These are phyloP conservation scores for Aleadryas rufinucha DNA, from an alignment of 2,113 vertebrate species.

Conservation along the genomic window DNA sequence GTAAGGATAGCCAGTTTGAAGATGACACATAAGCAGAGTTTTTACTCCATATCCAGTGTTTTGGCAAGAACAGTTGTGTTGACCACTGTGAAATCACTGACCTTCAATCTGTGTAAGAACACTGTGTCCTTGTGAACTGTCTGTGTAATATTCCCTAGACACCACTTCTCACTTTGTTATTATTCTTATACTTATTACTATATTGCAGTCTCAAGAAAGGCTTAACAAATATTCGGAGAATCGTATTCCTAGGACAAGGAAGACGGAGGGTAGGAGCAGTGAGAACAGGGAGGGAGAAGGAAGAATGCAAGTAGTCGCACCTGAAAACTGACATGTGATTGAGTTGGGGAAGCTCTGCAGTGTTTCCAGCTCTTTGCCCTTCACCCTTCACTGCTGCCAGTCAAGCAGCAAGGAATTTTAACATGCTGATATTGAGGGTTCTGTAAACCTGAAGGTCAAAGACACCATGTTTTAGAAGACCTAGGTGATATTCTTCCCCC, in stretches of 20 bases:
- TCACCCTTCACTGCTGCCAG: not conserved
- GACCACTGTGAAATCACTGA: not conserved
- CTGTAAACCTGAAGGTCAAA: not conserved
- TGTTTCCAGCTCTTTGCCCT: not conserved
- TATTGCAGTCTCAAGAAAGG: not conserved
- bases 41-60: not conserved
- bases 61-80: not conserved
- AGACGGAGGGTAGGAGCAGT: not conserved
- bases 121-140: not conserved
- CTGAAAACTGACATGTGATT: not conserved
- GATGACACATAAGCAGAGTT: not conserved
- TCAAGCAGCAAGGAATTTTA: not conserved
- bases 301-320: not conserved
- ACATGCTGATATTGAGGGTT: not conserved
- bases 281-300: not conserved
- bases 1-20: not conserved
- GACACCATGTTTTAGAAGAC: not conserved
- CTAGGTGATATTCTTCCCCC: not conserved
- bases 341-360: not conserved
- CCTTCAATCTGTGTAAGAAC: not conserved
- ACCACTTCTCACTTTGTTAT: not conserved
- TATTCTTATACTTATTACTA: not conserved
- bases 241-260: not conserved
- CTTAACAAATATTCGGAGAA: not conserved
- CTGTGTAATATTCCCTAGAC: not conserved